A percentile compares a stretch with the other conserved stretches of the same genome.
phyloP scores from a whole-genome alignment of 2,113 vertebrate genomes.

The Sisor rabdophorus region DNA sequence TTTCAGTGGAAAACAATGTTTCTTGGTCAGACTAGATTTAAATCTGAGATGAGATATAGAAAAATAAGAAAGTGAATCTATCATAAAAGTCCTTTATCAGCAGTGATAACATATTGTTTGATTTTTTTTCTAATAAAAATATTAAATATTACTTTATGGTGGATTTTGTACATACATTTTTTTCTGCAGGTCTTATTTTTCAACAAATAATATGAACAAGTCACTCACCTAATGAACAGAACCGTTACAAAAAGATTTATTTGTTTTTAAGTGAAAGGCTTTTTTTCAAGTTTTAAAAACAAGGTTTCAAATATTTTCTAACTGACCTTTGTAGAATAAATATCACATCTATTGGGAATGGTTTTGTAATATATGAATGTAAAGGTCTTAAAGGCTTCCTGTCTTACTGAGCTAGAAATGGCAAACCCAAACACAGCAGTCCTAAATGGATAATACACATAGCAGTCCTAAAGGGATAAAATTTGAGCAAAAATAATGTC shows the following conservation, averaged over 20 bases:
- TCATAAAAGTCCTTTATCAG: neutral
- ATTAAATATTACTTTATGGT: neutral
- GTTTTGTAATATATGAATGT: neutral
- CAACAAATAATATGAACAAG: neutral
- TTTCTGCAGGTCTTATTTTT: neutral
- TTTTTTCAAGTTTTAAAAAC: neutral
- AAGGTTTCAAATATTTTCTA: neutral
- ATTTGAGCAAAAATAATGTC: slow-evolving; percentile 32
- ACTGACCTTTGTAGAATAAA: slow-evolving; percentile 6
- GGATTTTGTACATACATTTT: neutral
- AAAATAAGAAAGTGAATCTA: neutral
- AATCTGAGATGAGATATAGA: neutral
- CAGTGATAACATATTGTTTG: too few species aligned
- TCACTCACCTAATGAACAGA: neutral
- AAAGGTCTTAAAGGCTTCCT: slow-evolving; percentile 11
- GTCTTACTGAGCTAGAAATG: slow-evolving; percentile 15
- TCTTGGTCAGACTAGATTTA: neutral
- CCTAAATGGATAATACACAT: neutral
- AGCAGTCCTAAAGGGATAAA: slow-evolving; percentile 10
- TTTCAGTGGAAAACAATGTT: neutral
- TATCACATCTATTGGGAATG: neutral
- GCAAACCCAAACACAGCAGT: neutral
- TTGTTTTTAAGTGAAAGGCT: neutral
- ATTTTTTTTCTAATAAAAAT: neutral
- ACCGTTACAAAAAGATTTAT: slow-evolving; percentile 2